Evolutionary conservation across 2,113 vertebrate species (phyloP).

Genomic region (Mirza zaza): DNA sequence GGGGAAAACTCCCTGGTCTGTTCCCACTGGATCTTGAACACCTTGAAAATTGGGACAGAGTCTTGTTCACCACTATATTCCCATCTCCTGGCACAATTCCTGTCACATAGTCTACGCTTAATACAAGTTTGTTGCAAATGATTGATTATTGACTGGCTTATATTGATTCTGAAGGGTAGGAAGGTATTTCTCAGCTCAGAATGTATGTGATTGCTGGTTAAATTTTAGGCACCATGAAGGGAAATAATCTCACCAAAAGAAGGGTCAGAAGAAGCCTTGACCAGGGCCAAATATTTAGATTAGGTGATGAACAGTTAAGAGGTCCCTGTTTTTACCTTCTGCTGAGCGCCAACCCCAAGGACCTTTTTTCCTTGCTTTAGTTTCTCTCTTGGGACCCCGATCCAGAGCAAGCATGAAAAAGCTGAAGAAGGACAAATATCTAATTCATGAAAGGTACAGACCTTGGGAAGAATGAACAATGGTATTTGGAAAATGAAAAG

Average conservation of each 20-base stretch:
- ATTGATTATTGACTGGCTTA: neutral
- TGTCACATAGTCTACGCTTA: neutral
- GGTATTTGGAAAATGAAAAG: neutral
- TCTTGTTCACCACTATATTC: neutral
- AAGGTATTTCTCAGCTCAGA: neutral
- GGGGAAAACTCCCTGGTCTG: neutral
- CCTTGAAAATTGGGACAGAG: neutral
- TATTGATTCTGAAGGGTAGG: neutral
- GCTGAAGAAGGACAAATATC: neutral
- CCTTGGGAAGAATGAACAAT: neutral
- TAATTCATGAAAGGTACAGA: neutral
- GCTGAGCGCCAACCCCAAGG: neutral
- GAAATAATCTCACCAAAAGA: neutral
- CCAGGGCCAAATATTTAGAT: neutral
- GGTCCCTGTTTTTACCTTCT: neutral
- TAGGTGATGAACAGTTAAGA: neutral
- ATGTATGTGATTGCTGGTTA: neutral
- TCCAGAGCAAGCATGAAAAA: neutral
- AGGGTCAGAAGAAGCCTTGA: neutral
- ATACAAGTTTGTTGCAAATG: slow-evolving; percentile 16
- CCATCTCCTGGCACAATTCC: neutral
- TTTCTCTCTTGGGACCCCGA: neutral
- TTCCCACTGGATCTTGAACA: neutral
- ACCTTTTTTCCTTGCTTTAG: neutral
- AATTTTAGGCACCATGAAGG: neutral